phyloP scores from a whole-genome alignment of 92 coral and sea anemone species.

The Parazoanthus swiftii region DNA sequence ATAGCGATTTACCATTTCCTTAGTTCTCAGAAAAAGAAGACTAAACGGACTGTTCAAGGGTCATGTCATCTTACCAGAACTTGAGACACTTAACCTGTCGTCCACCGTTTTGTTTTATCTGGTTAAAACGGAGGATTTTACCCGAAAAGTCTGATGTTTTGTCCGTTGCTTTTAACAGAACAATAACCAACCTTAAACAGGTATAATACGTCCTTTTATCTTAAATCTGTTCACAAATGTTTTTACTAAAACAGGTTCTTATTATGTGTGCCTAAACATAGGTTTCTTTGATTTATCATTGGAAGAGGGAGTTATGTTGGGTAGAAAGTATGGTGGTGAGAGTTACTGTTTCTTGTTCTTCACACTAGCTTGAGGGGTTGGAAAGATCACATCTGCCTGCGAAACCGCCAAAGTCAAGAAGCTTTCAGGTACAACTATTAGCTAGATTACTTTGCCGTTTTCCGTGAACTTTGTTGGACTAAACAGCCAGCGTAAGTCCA shows the following conservation, averaged over 20 bases:
- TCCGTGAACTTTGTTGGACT: not conserved
- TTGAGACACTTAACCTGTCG: not conserved
- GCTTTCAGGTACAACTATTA: constrained; percentile 22
- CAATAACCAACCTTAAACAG: too few species aligned
- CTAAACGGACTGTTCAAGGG: not conserved
- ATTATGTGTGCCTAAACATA: not conserved
- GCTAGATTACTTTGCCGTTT: not conserved
- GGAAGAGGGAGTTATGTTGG: not conserved
- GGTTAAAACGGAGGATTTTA: not conserved
- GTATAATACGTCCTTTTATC: too few species aligned
- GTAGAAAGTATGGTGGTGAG: not conserved
- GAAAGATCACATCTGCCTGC: not conserved
- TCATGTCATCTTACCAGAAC: not conserved
- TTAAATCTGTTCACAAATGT: too few species aligned
- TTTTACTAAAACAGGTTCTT: too few species aligned
- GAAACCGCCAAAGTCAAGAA: constrained; percentile 17
- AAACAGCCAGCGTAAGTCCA: not conserved
- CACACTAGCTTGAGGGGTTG: constrained; percentile 8
- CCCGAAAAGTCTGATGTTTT: not conserved
- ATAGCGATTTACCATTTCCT: not conserved
- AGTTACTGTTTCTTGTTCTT: not conserved
- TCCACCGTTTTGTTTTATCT: not conserved
- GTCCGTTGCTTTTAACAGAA: not conserved
- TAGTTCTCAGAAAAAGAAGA: not conserved
- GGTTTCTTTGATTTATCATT: not conserved